These are phyloP conservation scores for Sarcophaga peregrina DNA, from an alignment of 1,140 invertebrate species.

Conservation along the genomic window DNA sequence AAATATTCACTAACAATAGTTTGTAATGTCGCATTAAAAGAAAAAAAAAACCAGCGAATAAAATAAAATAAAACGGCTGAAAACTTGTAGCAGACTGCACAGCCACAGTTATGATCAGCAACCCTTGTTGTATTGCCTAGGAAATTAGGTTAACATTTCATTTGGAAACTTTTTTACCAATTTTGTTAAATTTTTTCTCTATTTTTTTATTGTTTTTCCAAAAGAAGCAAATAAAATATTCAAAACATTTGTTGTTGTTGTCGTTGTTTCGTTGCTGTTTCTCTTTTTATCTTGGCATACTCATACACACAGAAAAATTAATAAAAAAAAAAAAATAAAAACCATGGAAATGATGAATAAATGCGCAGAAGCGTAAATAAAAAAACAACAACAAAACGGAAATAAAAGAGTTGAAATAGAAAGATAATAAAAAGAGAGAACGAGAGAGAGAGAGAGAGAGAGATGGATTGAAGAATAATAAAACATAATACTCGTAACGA, in stretches of 20 bases:
- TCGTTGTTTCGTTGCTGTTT: background rate
- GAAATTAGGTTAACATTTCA: conserved; percentile 8
- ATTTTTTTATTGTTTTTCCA: background rate
- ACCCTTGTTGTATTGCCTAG: background rate
- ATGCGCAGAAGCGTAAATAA: conserved; percentile 33
- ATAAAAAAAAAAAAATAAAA: background rate
- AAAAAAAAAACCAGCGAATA: too few relatives aligned
- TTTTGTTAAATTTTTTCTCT: background rate
- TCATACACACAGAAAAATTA: background rate
- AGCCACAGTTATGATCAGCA: background rate
- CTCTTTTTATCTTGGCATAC: background rate
- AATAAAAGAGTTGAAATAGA: background rate
- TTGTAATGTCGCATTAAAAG: too few relatives aligned
- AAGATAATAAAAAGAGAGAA: background rate
- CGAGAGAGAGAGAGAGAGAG: background rate
- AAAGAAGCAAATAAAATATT: background rate
- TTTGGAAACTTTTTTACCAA: background rate
- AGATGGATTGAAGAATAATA: background rate
- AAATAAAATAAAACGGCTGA: too few relatives aligned
- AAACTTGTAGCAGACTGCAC: too few relatives aligned
- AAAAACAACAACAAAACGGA: background rate
- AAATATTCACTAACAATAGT: too few relatives aligned
- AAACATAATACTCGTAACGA: background rate
- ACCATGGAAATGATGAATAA: background rate
- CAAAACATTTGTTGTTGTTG: background rate